These are phyloP conservation scores for Sorex araneus DNA, from an alignment of 2,113 vertebrate genomes.

Conservation along the genomic window DNA sequence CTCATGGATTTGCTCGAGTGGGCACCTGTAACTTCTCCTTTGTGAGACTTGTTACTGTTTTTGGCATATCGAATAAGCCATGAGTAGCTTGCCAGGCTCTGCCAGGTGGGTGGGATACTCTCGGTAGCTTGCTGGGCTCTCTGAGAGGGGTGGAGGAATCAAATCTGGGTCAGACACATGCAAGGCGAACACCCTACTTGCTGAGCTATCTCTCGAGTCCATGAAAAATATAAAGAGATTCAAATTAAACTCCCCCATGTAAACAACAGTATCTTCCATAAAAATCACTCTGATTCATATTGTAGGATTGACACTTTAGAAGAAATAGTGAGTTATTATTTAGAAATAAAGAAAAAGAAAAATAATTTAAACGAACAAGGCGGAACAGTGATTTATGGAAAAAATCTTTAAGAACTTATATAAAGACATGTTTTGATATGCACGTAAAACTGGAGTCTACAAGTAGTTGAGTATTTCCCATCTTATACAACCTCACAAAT, in stretches of 20 bases:
- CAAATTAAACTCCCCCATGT: neutral
- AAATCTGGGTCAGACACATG: no score
- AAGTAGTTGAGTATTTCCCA: neutral
- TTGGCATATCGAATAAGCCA: no score
- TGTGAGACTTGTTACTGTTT: no score
- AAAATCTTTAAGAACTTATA: neutral
- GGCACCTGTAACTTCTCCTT: no score
- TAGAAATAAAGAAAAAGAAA: conserved; percentile 10
- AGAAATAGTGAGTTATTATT: neutral
- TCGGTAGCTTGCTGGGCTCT: no score
- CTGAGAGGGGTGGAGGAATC: no score
- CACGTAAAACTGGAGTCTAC: neutral
- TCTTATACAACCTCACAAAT: neutral
- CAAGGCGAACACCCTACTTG: no score
- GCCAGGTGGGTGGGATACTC: no score
- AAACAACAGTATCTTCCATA: neutral
- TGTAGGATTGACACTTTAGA: neutral
- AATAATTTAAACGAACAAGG: conserved; percentile 3
- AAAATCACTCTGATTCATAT: neutral
- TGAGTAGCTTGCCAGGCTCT: no score
- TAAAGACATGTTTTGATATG: neutral
- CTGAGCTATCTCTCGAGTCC: no score
- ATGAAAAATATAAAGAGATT: neutral
- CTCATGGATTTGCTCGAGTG: no score
- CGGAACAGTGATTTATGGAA: neutral